A percentile compares a stretch with the other conserved stretches of the same genome.
Evolutionary conservation across 2,797 vertebrate species (phyloP).

Genomic region (Artibeus lituratus): DNA sequence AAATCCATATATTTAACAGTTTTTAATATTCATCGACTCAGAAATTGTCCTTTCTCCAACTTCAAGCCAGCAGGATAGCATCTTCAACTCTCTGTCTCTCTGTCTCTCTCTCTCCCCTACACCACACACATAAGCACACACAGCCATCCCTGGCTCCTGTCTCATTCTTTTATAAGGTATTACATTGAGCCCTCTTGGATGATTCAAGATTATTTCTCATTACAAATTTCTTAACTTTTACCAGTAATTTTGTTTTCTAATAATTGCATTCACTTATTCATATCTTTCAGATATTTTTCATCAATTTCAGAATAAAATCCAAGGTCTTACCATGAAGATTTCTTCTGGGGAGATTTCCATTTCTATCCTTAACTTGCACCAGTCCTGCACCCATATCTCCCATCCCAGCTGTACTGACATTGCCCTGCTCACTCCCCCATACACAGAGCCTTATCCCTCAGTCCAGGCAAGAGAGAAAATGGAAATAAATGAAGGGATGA

Average conservation of each 20-base stretch:
- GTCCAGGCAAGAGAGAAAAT: neutral
- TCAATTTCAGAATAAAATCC: neutral
- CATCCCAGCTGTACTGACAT: neutral
- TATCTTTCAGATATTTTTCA: neutral
- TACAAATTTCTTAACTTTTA: neutral
- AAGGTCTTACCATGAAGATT: neutral
- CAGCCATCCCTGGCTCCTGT: neutral
- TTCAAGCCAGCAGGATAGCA: neutral
- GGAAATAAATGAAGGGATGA: neutral
- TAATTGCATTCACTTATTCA: neutral
- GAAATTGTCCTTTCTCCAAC: neutral
- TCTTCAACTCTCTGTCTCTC: neutral
- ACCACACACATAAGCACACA: neutral
- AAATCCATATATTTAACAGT: neutral
- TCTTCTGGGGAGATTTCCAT: neutral
- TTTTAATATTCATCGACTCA: neutral
- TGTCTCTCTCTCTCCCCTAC: neutral
- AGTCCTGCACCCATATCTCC: neutral
- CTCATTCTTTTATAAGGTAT: neutral
- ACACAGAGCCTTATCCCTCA: rapidly evolving
- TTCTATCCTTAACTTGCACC: neutral
- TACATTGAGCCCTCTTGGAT: neutral
- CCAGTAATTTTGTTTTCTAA: neutral
- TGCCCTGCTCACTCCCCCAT: neutral
- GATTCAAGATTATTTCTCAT: neutral